Evolutionary conservation across 1,140 invertebrate genomes (phyloP), one percentile per base, ranked within the genome.

Genomic region (Adoxophyes honmai): DNA sequence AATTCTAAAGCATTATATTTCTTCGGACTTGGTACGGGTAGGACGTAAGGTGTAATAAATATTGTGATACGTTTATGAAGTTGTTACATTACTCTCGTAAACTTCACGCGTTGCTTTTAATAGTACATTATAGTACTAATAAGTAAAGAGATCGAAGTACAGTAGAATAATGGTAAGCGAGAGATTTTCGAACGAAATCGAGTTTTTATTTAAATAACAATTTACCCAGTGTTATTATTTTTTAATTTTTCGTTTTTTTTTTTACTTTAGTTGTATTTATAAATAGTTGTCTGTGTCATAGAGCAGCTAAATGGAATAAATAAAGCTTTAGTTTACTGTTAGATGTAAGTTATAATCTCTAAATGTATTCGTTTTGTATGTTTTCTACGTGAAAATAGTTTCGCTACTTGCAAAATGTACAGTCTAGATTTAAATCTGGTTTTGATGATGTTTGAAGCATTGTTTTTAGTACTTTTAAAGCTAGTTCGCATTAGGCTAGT

Each of bases 201-300:
- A 21, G 6, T 21, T 28, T 48, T 48, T 48, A 48, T 54, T n/a
- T n/a, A 21, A 7, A 1, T 56, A 14, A 28, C 10, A 55, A 55
- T 36, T 55, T 8, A 18, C 9, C 21, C 21, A 54, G 11, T 34
- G 4, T 52, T 21, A 39, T 55, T 13, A 38, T 38, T 14, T 39
- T 73, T 52, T 64, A 64, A 35, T 16, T 44, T 65, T 61, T 54
- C 48, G 66, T 34, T 56, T 58, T 65, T 73, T 44, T 65, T 62
- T 62, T 66, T 64, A 48, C 68, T 64, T 58, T 63, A 39, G 62
- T 9, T 60, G 53, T 73, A 59, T 72, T 67, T 59, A 70, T 71
- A 69, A 56, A 68, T 70, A 66, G 6, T 28, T 3, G 21, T 6
- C 21, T 28, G 21, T 28, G 21, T 28, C 21, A 28, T 28, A 28